Evolutionary conservation across 2,888 invertebrate species (phyloP).

Genomic region (Falcaria lacertinaria): DNA sequence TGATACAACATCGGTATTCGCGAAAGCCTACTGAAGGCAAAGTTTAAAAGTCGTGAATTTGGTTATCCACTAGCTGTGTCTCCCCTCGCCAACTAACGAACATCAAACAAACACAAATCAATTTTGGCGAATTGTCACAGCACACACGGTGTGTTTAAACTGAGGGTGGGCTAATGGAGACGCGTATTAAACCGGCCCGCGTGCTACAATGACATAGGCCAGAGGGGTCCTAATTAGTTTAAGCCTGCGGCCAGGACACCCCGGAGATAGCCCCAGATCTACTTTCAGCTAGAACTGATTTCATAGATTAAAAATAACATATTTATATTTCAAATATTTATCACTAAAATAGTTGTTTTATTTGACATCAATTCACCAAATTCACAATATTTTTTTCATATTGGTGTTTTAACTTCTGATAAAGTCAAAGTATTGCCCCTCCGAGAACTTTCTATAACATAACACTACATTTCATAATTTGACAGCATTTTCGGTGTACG

Average conservation of each 20-base stretch:
- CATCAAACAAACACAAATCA: conserved; percentile 66
- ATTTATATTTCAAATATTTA: no score
- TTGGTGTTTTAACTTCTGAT: no score
- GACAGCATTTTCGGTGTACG: no score
- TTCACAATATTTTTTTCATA: no score
- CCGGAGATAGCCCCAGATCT: conserved; percentile 32
- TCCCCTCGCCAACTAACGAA: conserved; percentile 29
- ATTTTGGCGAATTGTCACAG: conserved; percentile 71
- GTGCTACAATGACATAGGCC: conserved; percentile 72
- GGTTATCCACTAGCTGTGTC: conserved; percentile 6
- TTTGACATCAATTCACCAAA: no score
- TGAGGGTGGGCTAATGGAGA: conserved; percentile 75
- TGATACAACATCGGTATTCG: no score
- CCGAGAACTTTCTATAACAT: no score
- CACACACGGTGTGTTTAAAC: conserved; percentile 65
- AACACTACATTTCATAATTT: no score
- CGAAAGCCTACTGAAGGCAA: neutral
- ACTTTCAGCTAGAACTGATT: no score
- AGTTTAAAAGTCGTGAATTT: neutral
- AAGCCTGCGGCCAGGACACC: conserved; percentile 58
- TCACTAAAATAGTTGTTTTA: no score
- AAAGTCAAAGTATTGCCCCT: no score
- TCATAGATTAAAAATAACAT: no score
- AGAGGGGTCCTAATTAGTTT: conserved; percentile 76
- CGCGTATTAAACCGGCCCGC: conserved; percentile 74